phyloP scores from a whole-genome alignment of 2,113 vertebrate species.

The Corythornis cristatus region DNA sequence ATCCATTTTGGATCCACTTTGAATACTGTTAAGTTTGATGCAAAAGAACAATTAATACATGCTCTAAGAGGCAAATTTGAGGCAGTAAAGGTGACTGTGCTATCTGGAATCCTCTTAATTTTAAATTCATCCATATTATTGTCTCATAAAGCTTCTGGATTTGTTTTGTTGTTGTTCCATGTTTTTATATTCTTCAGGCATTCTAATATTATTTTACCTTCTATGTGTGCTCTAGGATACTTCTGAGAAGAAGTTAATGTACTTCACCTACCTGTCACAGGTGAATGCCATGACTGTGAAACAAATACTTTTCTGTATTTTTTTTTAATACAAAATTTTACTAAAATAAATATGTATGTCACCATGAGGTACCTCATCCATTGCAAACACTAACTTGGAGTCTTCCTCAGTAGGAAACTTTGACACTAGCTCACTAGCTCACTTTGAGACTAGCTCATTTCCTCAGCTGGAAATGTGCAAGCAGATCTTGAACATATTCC shows the following conservation, averaged over 20 bases:
- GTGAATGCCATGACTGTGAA: background rate
- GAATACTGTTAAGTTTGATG: background rate
- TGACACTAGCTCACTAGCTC: background rate
- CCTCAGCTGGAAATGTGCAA: background rate
- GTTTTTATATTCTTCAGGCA: background rate
- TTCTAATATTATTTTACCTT: background rate
- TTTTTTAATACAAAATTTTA: background rate
- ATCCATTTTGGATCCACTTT: conserved; percentile 23
- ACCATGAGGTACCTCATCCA: background rate
- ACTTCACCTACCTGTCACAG: background rate
- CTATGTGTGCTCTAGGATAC: background rate
- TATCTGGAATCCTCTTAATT: conserved; percentile 14
- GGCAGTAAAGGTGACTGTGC: background rate
- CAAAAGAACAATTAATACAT: conserved; percentile 27
- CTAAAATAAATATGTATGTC: background rate
- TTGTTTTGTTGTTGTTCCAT: background rate
- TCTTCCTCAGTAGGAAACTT: background rate
- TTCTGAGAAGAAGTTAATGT: background rate
- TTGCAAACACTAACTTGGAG: background rate
- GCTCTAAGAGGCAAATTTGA: background rate
- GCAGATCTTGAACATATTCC: background rate
- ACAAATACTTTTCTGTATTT: background rate
- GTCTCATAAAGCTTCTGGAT: background rate
- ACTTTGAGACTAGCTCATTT: background rate
- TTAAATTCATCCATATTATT: background rate